phyloP scores from a whole-genome alignment of 1,140 invertebrate genomes.

The Diprion similis region DNA sequence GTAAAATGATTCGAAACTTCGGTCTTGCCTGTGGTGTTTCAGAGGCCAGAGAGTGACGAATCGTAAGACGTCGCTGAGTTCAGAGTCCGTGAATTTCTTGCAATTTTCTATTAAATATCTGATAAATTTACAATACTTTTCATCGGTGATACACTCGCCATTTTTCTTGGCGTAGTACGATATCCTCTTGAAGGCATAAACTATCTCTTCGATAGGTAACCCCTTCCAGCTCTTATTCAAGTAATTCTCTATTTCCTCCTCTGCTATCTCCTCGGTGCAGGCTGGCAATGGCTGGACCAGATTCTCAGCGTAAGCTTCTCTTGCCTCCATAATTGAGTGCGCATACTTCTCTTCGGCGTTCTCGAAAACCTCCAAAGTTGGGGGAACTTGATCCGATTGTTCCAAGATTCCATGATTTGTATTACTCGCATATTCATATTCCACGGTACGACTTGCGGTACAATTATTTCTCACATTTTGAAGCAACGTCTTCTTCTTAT shows the following conservation, averaged over 20 bases:
- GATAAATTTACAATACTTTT: conserved; percentile 13
- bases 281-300: no score
- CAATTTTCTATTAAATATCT: conserved; percentile 18
- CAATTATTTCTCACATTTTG: no score
- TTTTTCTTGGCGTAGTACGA: conserved; percentile 26
- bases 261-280: conserved; percentile 8
- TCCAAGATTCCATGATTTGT: no score
- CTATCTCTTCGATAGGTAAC: conserved; percentile 16
- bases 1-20: conserved; percentile 63
- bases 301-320: not conserved
- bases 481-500: no score
- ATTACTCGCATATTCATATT: no score
- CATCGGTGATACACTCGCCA: not conserved
- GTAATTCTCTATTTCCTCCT: conserved; percentile 16
- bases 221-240: conserved; percentile 26
- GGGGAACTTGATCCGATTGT: not conserved
- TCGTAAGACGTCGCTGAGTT: conserved; percentile 51
- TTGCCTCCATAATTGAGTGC: not conserved
- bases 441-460: no score
- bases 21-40: conserved; percentile 38
- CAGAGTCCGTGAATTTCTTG: conserved; percentile 53
- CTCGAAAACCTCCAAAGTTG: not conserved
- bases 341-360: not conserved
- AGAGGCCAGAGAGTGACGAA: conserved; percentile 49
- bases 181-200: conserved; percentile 29